A percentile compares a stretch with the other conserved stretches of the same genome.
These are phyloP conservation scores for Bathynomus jamesi DNA, from an alignment of 1,140 invertebrate species.

Conservation along the genomic window DNA sequence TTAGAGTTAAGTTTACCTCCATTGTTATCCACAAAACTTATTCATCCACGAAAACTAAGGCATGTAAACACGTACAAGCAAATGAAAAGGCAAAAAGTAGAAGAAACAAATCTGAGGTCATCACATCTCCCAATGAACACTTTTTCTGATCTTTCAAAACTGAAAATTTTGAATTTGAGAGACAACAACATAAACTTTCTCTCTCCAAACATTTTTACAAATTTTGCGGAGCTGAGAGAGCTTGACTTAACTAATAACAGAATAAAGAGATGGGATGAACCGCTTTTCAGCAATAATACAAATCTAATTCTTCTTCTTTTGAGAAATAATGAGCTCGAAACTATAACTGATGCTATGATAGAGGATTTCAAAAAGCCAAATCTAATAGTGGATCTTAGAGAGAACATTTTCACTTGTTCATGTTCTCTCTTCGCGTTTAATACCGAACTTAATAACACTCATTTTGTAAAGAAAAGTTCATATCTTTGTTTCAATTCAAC, in stretches of 20 bases:
- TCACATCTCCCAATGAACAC: neutral
- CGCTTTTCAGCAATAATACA: slow-evolving; percentile 1
- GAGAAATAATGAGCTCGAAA: slow-evolving; percentile 9
- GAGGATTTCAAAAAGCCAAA: slow-evolving; percentile 13
- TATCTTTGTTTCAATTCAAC: slow-evolving; percentile 5
- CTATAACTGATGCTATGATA: slow-evolving; percentile 14
- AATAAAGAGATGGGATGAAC: slow-evolving; percentile 11
- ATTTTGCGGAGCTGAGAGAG: slow-evolving; percentile 2
- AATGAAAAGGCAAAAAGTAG: neutral
- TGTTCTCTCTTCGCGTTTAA: slow-evolving; percentile 11
- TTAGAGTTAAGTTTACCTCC: too few relatives aligned
- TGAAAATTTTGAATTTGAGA: slow-evolving; percentile 5
- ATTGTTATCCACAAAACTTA: too few relatives aligned
- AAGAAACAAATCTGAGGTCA: too few relatives aligned
- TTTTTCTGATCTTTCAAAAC: neutral
- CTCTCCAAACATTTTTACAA: neutral
- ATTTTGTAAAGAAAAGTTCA: slow-evolving; percentile 6
- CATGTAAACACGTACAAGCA: too few relatives aligned
- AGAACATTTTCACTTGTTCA: slow-evolving; percentile 13
- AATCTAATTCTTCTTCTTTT: slow-evolving; percentile 3
- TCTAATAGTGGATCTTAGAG: slow-evolving; percentile 10
- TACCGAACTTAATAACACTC: slow-evolving; percentile 8
- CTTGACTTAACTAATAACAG: slow-evolving; percentile 9
- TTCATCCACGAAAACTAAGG: too few relatives aligned
- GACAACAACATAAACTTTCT: slow-evolving; percentile 12